phyloP scores from a whole-genome alignment of 2,888 invertebrate genomes.

The Diarsia mendica region DNA sequence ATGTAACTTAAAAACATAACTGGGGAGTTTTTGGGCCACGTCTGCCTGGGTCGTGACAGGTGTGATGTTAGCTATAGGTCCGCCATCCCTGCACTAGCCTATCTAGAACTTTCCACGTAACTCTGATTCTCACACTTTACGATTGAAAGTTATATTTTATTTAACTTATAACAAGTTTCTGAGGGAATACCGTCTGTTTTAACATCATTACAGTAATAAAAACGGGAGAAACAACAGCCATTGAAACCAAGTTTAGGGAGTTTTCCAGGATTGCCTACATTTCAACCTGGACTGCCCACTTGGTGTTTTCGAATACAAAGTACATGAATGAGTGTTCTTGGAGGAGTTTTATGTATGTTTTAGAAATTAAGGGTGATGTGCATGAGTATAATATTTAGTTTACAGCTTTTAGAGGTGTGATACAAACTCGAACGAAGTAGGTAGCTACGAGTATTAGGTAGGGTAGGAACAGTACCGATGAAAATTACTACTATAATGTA shows the following conservation, averaged over 20 bases:
- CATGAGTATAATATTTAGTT: neutral
- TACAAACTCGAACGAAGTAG: neutral
- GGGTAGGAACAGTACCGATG: no score
- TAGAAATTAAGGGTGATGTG: neutral
- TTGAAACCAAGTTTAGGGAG: slow-evolving; percentile 18
- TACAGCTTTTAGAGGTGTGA: neutral
- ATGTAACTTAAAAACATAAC: no score
- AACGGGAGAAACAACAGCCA: slow-evolving; percentile 25
- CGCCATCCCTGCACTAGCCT: neutral
- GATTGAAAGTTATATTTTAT: slow-evolving; percentile 51
- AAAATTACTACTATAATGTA: no score
- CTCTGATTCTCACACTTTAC: slow-evolving; percentile 42
- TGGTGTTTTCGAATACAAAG: slow-evolving; percentile 25
- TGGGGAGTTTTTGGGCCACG: no score
- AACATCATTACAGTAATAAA: slow-evolving; percentile 57
- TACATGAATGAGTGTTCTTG: neutral
- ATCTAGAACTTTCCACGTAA: slow-evolving; percentile 48
- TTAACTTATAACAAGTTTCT: slow-evolving; percentile 54
- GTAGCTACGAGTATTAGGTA: no score
- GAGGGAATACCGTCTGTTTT: slow-evolving; percentile 40
- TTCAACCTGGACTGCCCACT: slow-evolving; percentile 16
- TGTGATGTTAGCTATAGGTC: neutral
- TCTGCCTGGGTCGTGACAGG: no score
- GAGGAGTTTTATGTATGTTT: neutral
- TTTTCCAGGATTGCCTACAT: slow-evolving; percentile 28